phyloP scores from a whole-genome alignment of 2,113 vertebrate species.

The Onychostruthus taczanowskii region DNA sequence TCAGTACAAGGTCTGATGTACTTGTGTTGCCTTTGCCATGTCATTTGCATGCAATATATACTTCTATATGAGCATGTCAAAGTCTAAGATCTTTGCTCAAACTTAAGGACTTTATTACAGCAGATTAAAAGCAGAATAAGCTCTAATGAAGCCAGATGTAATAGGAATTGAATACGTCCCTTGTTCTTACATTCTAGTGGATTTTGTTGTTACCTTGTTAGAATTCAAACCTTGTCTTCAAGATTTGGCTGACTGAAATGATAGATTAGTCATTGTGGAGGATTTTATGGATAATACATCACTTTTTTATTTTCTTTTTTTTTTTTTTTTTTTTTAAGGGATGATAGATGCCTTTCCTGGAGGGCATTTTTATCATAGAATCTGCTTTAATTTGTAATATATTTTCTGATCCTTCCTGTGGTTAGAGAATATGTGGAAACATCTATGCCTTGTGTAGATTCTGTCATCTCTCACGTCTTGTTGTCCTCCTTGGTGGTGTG shows the following conservation, averaged over 20 bases:
- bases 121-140: slow-evolving; percentile 31
- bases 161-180: neutral
- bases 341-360: slow-evolving; percentile 2
- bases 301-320: neutral
- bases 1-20: neutral
- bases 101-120: neutral
- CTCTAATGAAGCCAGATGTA: slow-evolving; percentile 8
- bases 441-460: neutral
- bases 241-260: neutral
- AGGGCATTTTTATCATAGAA: neutral
- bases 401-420: slow-evolving; percentile 22
- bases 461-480: neutral
- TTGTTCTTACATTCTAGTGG: slow-evolving; percentile 12
- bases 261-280: neutral
- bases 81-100: slow-evolving; percentile 3
- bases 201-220: slow-evolving; percentile 38
- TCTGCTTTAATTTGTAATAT: slow-evolving; percentile 4
- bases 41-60: neutral
- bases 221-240: neutral
- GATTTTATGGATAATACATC: neutral
- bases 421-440: slow-evolving; percentile 22
- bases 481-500: neutral
- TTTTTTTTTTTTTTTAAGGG: neutral
- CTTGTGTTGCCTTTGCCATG: neutral
- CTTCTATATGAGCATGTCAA: neutral